A percentile compares a stretch with the other conserved stretches of the same genome.
phyloP scores from a whole-genome alignment of 1,140 invertebrate species.

The Drosophila melanogaster region Release_6_plus_ISO1_MT NC_004354.4:2408501-2409000 shows the following conservation, averaged over 20 bases:
- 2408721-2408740: slow-evolving; percentile 12
- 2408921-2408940: slow-evolving; percentile 68
- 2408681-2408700: background rate
- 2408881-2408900: slow-evolving; percentile 36
- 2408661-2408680: too few species aligned
- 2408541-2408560: slow-evolving; percentile 2
- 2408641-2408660: background rate
- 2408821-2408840: slow-evolving; percentile 4
- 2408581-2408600: background rate
- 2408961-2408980: background rate
- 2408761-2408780: slow-evolving; percentile 20
- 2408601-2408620: background rate
- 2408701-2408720: background rate
- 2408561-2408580: background rate
- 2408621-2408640: background rate
- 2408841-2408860: slow-evolving; percentile 30
- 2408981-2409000: slow-evolving; percentile 18
- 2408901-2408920: slow-evolving; percentile 56
- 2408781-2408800: slow-evolving; percentile 13
- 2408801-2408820: slow-evolving; percentile 21
- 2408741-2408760: background rate
- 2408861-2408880: slow-evolving; percentile 1
- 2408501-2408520: slow-evolving; percentile 12
- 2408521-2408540: background rate
- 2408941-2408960: slow-evolving; percentile 28